These are phyloP conservation scores for Portevinia maculata DNA, from an alignment of 2,888 invertebrate genomes.

Conservation along the genomic window DNA sequence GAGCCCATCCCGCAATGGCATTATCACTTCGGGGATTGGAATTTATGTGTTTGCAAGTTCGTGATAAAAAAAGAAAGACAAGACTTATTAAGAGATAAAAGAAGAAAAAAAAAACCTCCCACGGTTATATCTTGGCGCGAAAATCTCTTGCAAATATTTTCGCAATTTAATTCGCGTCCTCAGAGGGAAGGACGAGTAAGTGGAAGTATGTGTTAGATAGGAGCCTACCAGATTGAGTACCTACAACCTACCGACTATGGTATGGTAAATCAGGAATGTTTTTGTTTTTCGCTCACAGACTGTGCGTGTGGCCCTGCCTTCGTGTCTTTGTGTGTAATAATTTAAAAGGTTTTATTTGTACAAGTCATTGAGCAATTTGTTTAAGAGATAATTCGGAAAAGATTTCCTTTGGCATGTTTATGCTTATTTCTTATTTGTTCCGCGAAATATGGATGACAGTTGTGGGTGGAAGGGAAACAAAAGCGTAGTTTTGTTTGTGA, in stretches of 20 bases:
- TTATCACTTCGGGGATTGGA: constrained; percentile 5
- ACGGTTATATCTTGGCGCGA: constrained; percentile 14
- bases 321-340: constrained; percentile 25
- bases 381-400: constrained; percentile 56
- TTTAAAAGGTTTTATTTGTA: constrained; percentile 63
- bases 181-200: background rate
- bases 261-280: background rate
- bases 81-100: constrained; percentile 17
- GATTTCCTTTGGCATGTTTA: constrained; percentile 59
- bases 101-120: background rate
- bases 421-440: constrained; percentile 55
- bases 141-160: constrained; percentile 22
- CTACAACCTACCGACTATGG: no score
- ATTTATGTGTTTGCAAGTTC: constrained; percentile 41
- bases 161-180: constrained; percentile 40
- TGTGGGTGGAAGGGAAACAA: background rate
- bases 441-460: constrained; percentile 2
- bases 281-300: constrained; percentile 4
- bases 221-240: constrained; percentile 3
- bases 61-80: constrained; percentile 3
- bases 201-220: background rate
- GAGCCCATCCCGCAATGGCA: background rate
- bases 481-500: no score
- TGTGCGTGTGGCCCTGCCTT: constrained; percentile 7
- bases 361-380: constrained; percentile 65